Base-by-base conservation (phyloP, 2,797 vertebrate genomes). In the Galaxias olidus region DNA sequence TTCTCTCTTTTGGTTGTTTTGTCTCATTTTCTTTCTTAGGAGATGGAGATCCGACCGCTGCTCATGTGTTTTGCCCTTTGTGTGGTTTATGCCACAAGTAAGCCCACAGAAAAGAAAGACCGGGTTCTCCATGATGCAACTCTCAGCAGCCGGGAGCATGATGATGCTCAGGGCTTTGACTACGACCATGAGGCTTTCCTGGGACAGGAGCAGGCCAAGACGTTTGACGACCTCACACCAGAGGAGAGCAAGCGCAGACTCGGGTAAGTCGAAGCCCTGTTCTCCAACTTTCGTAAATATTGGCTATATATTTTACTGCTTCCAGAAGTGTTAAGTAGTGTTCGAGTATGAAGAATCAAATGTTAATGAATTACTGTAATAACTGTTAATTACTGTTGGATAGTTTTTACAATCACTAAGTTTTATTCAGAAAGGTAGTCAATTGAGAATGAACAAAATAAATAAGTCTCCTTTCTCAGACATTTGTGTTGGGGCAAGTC, bases 131-230 rank as follows among this genome's bases (percentile, higher is more conserved):
- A 94, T 8, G 94, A 95, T 10, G 69, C 87, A 1, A 87, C 88
- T n/a, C 83, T 91, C 46, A 95, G 93, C 1, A 80, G 94, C 70
- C 93, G 93, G 59, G 84, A 89, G 66, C 94, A 95, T 1, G 84
- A 94, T 1, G 94, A 95, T 10, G 85, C 75, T 0, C 81, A 95
- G 84, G 96, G 69, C 87, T 91, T 93, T 10, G 93, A 96, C 59
- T 98, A 96, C 3, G 96, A 98, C 87, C 96, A 98, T 0, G 95
- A 98, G 15, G 96, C 95, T 5, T 98, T 98, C 69, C 88, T 98
- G 48, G 96, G 96, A 0, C 89, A 93, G 0, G 93, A 96, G 0
- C 91, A 96, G 47, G 94, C 96, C 56, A 94, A 95, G 71, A 90
- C 89, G 8, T 98, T 97, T 10, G 94, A 97, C 1, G 91, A 95